These are phyloP conservation scores for Lophius americanus DNA, from an alignment of 2,797 vertebrate species.

Conservation along the genomic window DNA sequence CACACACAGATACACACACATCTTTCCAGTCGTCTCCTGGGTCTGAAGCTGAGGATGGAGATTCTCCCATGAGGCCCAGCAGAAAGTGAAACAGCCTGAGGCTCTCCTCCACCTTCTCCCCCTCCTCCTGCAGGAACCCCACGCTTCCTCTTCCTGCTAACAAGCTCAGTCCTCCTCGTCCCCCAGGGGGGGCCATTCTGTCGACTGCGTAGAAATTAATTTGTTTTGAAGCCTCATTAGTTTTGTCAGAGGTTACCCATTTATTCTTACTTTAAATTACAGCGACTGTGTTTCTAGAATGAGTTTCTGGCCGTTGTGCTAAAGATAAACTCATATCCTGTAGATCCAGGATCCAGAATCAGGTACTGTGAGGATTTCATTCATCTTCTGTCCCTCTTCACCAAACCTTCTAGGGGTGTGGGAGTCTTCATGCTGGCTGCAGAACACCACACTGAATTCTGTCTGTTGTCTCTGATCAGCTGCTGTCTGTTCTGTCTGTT, in stretches of 20 bases:
- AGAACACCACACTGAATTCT: no score
- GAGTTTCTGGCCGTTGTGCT: background rate
- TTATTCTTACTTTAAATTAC: background rate
- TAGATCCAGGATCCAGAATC: background rate
- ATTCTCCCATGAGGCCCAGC: slow-evolving; percentile 30
- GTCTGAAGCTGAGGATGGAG: slow-evolving; percentile 19
- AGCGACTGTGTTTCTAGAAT: background rate
- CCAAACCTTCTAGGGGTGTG: background rate
- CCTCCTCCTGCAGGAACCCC: slow-evolving; percentile 9
- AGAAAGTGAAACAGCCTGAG: slow-evolving; percentile 34
- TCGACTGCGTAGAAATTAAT: slow-evolving; percentile 32
- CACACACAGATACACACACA: background rate
- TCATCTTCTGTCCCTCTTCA: background rate
- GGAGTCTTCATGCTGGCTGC: no score
- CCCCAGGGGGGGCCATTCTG: background rate
- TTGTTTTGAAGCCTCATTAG: slow-evolving; percentile 24
- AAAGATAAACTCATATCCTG: background rate
- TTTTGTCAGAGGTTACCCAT: background rate
- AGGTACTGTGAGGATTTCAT: background rate
- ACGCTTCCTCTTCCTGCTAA: slow-evolving; percentile 30
- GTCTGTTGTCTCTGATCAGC: no score
- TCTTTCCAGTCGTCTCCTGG: slow-evolving; percentile 16
- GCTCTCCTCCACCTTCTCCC: slow-evolving; percentile 21
- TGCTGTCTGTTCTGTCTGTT: background rate
- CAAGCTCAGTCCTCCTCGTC: background rate